phyloP scores from a whole-genome alignment of 2,797 vertebrate genomes.

The Squalus acanthias region DNA sequence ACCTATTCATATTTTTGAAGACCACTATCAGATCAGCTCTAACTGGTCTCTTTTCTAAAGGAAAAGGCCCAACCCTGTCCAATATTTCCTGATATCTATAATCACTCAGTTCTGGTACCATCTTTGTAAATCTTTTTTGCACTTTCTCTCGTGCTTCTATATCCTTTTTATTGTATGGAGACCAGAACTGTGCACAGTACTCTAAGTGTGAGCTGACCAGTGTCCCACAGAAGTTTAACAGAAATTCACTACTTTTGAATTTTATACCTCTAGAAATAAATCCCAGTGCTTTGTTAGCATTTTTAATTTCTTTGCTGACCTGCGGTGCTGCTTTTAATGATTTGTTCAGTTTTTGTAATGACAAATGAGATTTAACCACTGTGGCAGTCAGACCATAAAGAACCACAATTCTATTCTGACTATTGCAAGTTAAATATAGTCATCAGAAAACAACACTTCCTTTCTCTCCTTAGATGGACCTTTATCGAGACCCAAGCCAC shows the following conservation, averaged over 20 bases:
- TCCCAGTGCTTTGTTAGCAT: too few relatives aligned
- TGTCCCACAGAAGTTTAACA: not conserved
- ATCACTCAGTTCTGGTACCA: not conserved
- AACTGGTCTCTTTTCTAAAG: not conserved
- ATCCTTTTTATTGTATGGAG: not conserved
- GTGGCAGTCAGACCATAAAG: not conserved
- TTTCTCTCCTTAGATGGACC: not conserved
- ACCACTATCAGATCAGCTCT: not conserved
- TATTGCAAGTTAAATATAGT: not conserved
- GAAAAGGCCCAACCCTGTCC: not conserved
- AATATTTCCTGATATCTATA: not conserved
- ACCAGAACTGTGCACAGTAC: not conserved
- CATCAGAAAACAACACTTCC: not conserved
- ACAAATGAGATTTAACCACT: not conserved
- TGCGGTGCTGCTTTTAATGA: too few relatives aligned
- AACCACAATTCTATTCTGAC: not conserved
- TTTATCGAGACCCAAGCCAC: not conserved
- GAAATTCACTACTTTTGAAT: too few relatives aligned
- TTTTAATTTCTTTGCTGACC: too few relatives aligned
- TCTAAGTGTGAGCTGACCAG: too few relatives aligned
- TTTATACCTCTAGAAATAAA: too few relatives aligned
- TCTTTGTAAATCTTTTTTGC: not conserved
- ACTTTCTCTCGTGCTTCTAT: not conserved
- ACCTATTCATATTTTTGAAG: not conserved
- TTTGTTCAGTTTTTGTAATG: not conserved